Percentiles rank a stretch among this genome's conserved stretches.
Conservation (phyloP, 2,797 vertebrate species). For the Acanthiza pusilla region DNA sequence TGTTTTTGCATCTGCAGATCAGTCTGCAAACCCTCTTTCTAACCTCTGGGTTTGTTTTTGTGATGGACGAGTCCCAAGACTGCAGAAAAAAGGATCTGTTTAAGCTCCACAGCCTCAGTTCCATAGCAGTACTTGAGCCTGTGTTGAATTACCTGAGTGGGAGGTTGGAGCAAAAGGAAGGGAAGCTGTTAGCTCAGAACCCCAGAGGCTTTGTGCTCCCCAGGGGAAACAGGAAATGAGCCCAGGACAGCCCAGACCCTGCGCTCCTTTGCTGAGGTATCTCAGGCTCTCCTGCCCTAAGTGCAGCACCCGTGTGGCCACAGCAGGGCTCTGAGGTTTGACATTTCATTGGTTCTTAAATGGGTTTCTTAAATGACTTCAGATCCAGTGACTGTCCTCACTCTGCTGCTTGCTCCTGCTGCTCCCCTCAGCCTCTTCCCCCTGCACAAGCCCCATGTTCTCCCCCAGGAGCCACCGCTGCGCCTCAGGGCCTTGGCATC, state of each 20-base stretch:
- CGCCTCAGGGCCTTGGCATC: background rate
- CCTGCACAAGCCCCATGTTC: rapidly evolving
- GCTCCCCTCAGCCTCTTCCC: background rate
- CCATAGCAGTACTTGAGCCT: background rate
- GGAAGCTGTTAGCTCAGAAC: background rate
- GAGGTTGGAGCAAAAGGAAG: background rate
- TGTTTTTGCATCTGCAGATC: background rate
- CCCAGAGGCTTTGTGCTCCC: background rate
- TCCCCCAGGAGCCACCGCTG: background rate
- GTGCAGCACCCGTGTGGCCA: rapidly evolving
- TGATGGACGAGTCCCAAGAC: background rate
- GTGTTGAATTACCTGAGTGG: background rate
- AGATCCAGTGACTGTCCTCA: rapidly evolving
- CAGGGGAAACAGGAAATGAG: background rate
- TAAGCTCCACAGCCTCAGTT: background rate
- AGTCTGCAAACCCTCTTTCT: background rate
- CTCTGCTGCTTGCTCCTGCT: rapidly evolving
- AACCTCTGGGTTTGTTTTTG: background rate
- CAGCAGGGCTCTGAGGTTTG: background rate
- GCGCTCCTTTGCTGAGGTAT: background rate
- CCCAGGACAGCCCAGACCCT: background rate
- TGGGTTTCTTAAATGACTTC: background rate
- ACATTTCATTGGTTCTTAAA: background rate
- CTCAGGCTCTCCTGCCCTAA: background rate
- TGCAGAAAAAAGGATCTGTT: background rate